phyloP scores from a whole-genome alignment of 2,888 invertebrate species.

The Diarsia brunnea region DNA sequence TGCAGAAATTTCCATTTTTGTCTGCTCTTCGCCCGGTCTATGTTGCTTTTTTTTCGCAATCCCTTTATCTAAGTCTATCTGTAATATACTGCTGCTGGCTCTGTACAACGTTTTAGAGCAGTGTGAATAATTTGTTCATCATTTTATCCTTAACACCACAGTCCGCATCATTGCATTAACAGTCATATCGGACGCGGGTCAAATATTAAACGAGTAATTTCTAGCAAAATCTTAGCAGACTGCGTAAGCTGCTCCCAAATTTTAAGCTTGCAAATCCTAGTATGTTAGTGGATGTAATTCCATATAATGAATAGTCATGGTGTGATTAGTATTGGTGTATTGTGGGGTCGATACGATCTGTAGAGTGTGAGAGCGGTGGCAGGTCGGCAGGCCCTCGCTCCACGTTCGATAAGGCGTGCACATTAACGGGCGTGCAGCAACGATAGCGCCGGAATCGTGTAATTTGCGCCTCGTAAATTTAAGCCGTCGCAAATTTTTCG shows the following conservation, averaged over 20 bases:
- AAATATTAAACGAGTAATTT: neutral
- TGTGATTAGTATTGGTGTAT: slow-evolving; percentile 73
- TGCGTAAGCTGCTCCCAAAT: neutral
- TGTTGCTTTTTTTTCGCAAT: slow-evolving; percentile 18
- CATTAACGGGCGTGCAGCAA: slow-evolving; percentile 87
- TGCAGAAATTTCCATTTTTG: slow-evolving; percentile 29
- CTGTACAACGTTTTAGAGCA: slow-evolving; percentile 3
- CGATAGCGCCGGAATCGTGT: slow-evolving; percentile 89
- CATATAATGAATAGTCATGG: slow-evolving; percentile 14
- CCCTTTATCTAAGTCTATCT: neutral
- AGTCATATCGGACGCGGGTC: neutral
- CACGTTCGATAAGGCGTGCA: slow-evolving; percentile 88
- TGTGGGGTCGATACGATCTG: slow-evolving; percentile 79
- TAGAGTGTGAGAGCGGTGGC: slow-evolving; percentile 72
- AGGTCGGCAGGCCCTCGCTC: slow-evolving; percentile 70
- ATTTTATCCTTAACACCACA: neutral
- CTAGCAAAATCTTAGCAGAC: slow-evolving; percentile 6
- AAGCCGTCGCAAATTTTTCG: slow-evolving; percentile 90
- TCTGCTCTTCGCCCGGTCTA: slow-evolving; percentile 20
- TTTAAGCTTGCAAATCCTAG: slow-evolving; percentile 2
- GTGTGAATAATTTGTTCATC: neutral
- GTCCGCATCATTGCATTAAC: neutral
- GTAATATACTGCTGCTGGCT: slow-evolving; percentile 5
- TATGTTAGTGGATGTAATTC: neutral
- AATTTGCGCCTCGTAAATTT: slow-evolving; percentile 91